Conservation (phyloP, 1,140 invertebrate genomes). For the Drosophila miranda region DNA sequence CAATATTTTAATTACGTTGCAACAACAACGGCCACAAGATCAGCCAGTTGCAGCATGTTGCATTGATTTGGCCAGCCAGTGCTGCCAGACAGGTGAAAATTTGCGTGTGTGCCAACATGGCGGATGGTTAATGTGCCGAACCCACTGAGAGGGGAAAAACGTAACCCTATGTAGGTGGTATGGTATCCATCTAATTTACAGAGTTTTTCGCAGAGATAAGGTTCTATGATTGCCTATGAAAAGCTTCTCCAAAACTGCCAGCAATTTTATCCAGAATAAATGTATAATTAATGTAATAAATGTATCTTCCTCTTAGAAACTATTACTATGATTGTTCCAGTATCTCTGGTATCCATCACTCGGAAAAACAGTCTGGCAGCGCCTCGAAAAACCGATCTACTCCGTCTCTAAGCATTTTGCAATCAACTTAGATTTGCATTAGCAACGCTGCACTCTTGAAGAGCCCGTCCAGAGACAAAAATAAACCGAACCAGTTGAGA, state of each 20-base stretch:
- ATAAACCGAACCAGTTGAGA: conserved; percentile 48
- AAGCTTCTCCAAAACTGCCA: too few relatives aligned
- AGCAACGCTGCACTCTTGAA: conserved; percentile 48
- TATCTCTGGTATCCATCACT: neutral
- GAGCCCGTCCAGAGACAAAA: conserved; percentile 33
- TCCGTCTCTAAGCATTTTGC: conserved; percentile 68
- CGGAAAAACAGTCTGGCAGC: conserved; percentile 40
- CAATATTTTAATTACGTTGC: conserved; percentile 79
- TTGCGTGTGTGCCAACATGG: neutral
- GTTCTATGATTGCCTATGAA: too few relatives aligned
- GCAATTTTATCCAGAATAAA: too few relatives aligned
- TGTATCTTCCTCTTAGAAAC: too few relatives aligned
- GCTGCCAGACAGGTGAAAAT: conserved; percentile 40
- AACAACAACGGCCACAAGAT: conserved; percentile 38
- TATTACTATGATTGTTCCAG: too few relatives aligned
- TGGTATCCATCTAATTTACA: too few relatives aligned
- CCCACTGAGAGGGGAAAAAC: too few relatives aligned
- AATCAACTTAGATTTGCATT: conserved; percentile 79
- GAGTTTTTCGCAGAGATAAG: too few relatives aligned
- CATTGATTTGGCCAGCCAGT: conserved; percentile 38
- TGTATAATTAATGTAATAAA: too few relatives aligned
- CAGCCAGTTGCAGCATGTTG: conserved; percentile 27
- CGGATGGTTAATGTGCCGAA: conserved; percentile 47
- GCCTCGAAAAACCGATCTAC: conserved; percentile 36
- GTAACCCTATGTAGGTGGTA: neutral